Conservation (phyloP, 2,113 vertebrate species). For the Cephalopterus ornatus region DNA sequence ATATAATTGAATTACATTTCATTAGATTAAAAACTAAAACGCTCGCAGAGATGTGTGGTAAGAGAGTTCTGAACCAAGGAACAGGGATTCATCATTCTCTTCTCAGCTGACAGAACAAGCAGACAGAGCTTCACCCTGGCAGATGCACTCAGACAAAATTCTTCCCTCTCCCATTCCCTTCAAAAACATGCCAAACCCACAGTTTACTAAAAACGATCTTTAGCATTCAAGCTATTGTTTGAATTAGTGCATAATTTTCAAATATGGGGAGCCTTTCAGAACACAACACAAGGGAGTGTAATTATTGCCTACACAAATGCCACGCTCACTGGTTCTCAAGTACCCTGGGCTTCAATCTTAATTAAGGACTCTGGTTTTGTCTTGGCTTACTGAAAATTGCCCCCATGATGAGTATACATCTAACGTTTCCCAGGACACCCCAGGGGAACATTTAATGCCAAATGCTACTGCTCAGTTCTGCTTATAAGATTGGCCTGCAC, state of each 20-base stretch:
- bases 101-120: not conserved
- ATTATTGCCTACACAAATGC: not conserved
- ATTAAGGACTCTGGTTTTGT: not conserved
- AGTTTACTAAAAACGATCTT: not conserved
- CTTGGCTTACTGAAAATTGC: not conserved
- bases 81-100: not conserved
- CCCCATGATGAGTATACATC: not conserved
- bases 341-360: not conserved
- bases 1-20: not conserved
- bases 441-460: not conserved
- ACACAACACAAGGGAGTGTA: not conserved
- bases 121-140: not conserved
- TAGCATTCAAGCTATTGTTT: not conserved
- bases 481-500: not conserved
- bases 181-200: not conserved
- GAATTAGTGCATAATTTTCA: not conserved
- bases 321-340: not conserved
- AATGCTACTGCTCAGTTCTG: not conserved
- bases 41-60: not conserved
- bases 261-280: not conserved
- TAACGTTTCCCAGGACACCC: not conserved
- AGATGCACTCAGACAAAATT: not conserved
- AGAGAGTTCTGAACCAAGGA: not conserved
- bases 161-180: not conserved
- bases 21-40: not conserved